Base-by-base conservation (phyloP, 2,888 invertebrate species). In the Phytoseiulus persimilis region DNA sequence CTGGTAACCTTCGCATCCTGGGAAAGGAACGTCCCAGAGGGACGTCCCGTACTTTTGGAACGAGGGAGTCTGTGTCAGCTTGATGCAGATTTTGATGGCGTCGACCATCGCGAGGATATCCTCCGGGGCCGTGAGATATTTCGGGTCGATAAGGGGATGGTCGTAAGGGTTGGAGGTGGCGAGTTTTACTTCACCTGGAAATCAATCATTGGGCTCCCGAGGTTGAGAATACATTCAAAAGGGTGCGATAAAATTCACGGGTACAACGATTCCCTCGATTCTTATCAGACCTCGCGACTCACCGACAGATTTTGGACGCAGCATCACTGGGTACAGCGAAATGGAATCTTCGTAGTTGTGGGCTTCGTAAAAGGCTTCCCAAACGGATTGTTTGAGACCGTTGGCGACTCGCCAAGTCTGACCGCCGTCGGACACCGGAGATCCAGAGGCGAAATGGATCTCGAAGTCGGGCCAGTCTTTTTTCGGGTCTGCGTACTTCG, bases 401-500 rank as follows among this genome's bases (percentile, higher is more conserved):
- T 97, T 96, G 0, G 96, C 96, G 89, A 93, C 94, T 92, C 95
- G 94, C 33, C 97, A 92, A 87, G 95, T 94, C 0, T 95, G 94
- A 0, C 96, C 96, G n/a, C 96, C 96, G 92, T 97, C 96, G 0
- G 96, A 96, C 89, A 95, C 95, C 0, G 96, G 95, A 0, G 96
- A 95, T 0, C 95, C 95, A 39, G 96, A 95, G 0, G 96, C 95
- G 93, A 97, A 93, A 96, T 97, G 97, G 92, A 97, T 96, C 92
- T 96, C 96, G 91, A 97, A 96, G 92, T 97, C 97, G 0, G 97
- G 97, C 96, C 96, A 97, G 92, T 97, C 97, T 90, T 96, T 96
- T 0, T 95, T 94, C 90, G 89, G 33, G 89, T 91, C 97, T 0
- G 96, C 96, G 92, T 96, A 97, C 93, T 96, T 97, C 0, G 97